Base-by-base conservation (phyloP, 2,888 invertebrate species). In the Odontomyia ornata region DNA sequence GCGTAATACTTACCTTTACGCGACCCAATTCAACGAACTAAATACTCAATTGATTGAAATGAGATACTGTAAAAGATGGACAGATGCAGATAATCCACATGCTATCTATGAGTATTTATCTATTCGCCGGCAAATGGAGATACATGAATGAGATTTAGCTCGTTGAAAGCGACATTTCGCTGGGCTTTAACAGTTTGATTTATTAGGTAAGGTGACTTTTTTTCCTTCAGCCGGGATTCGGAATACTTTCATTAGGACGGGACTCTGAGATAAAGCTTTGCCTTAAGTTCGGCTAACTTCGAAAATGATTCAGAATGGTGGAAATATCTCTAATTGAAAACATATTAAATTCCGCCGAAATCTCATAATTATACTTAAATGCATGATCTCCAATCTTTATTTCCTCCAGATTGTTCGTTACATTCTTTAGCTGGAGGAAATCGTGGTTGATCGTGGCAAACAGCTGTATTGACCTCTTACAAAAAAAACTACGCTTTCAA, bases 1-100 rank as follows among this genome's bases (percentile, higher is more conserved):
- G 69, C 69, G 69, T 69, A 69, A 69, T 69, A 69, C 69, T 69
- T 69, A 69, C 69, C 69, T 69, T 46, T 69, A 23, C 69, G 28
- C 69, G 69, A 69, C 69, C 69, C 69, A 69, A 69, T 69, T 69
- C 23, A 25, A n/a, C 28, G 69, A 47, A 25, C 69, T 47, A 69
- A 69, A 69, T 69, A 47, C 69, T 21, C 23, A 69, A 69, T 69
- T 47, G 69, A 69, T 69, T 69, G 69, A 69, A 69, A 69, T 15
- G 46, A 69, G 69, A 69, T 69, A 69, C 23, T 11, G 46, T 30
- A 13, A 69, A 36, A 21, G 25, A 69, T 25, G 23, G 46, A 67
- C 67, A 36, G 43, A 46, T 46, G 30, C 67, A 18, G 43, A 46
- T 46, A 36, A 5, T 36, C 67, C n/a, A 21, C 18, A 11, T 7